Conservation (phyloP, 2,888 invertebrate genomes). For the Emesis furor region DNA sequence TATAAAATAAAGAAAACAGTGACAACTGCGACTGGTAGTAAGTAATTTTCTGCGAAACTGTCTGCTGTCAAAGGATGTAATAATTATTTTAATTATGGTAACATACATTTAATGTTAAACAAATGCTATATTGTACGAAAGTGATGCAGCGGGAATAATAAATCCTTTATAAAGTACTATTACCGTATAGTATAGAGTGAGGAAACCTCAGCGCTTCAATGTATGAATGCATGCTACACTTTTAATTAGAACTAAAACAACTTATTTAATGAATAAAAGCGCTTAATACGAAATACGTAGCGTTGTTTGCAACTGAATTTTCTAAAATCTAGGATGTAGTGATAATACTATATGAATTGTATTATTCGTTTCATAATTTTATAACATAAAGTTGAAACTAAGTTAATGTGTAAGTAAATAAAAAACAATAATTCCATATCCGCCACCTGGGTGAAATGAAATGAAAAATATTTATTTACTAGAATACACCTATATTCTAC, state of each 20-base stretch:
- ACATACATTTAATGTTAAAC: not conserved
- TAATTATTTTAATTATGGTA: not conserved
- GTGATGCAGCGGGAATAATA: slow-evolving; percentile 10
- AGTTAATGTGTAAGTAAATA: too few species aligned
- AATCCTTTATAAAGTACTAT: slow-evolving; percentile 2
- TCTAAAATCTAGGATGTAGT: not conserved
- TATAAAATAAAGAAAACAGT: too few species aligned
- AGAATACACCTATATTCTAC: too few species aligned
- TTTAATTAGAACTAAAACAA: slow-evolving; percentile 22
- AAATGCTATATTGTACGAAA: not conserved
- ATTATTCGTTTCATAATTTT: too few species aligned
- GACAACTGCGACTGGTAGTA: too few species aligned
- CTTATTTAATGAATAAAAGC: slow-evolving; percentile 21
- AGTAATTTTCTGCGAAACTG: too few species aligned
- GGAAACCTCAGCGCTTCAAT: slow-evolving; percentile 8
- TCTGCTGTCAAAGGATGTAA: too few species aligned
- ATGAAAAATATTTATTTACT: too few species aligned
- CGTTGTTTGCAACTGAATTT: slow-evolving; percentile 1
- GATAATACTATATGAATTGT: too few species aligned
- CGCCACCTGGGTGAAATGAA: too few species aligned
- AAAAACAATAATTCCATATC: too few species aligned
- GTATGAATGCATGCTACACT: slow-evolving; percentile 12
- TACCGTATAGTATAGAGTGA: not conserved
- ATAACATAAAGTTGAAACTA: too few species aligned
- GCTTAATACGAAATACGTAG: slow-evolving; percentile 3